phyloP scores from a whole-genome alignment of 2,888 invertebrate genomes.

The Euphydryas editha region DNA sequence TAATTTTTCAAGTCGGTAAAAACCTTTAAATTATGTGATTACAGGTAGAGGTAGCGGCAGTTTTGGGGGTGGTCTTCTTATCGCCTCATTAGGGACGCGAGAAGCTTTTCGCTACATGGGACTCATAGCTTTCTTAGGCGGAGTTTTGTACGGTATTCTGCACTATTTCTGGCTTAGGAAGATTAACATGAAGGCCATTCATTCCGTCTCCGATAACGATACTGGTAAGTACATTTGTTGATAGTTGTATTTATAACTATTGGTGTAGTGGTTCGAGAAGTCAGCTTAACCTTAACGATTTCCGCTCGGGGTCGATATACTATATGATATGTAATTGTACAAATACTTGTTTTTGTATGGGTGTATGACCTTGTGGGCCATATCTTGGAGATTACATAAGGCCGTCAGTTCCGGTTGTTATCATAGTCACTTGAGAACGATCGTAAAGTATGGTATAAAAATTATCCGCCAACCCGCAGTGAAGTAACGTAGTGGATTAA shows the following conservation, averaged over 20 bases:
- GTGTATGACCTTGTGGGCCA: too few species aligned
- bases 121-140: slow-evolving; percentile 87
- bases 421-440: too few species aligned
- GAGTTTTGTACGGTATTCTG: slow-evolving; percentile 87
- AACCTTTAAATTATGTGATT: neutral
- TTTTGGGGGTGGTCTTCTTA: slow-evolving; percentile 90
- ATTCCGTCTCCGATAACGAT: slow-evolving; percentile 70
- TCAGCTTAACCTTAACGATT: too few species aligned
- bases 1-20: too few species aligned
- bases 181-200: slow-evolving; percentile 76
- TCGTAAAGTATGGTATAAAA: too few species aligned
- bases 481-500: too few species aligned
- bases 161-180: slow-evolving; percentile 89
- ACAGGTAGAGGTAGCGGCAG: slow-evolving; percentile 87
- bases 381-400: too few species aligned
- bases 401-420: too few species aligned
- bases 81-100: slow-evolving; percentile 89
- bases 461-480: too few species aligned
- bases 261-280: too few species aligned
- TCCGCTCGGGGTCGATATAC: too few species aligned
- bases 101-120: slow-evolving; percentile 92
- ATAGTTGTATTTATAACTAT: neutral
- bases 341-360: too few species aligned
- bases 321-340: neutral
- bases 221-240: slow-evolving; percentile 57